Base-by-base conservation (phyloP, 2,113 vertebrate genomes). In the Anarrhichthys ocellatus region DNA sequence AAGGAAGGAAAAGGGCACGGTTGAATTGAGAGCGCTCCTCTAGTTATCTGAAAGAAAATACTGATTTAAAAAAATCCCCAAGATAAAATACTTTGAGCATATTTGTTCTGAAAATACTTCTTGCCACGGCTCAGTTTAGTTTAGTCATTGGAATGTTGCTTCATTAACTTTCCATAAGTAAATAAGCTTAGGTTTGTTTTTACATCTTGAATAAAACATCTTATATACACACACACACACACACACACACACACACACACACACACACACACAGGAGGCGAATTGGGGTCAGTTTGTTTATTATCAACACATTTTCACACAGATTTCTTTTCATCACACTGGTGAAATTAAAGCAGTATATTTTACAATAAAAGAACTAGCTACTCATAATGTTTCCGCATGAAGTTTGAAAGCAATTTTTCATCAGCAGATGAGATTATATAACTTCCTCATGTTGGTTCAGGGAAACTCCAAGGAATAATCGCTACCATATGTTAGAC, bases 131-230 rank as follows among this genome's bases (percentile, higher is more conserved):
- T 59, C 54, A 59, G 76, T 75, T 78, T 59, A 61, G 29, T 73
- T 76, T 50, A 66, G 36, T 63, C 22, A 6, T 3, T 74, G 88
- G 74, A 90, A 90, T 91, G 81, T 80, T 61, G 22, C 81, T 56
- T 83, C 54, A 84, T 88, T 84, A 85, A 78, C 52, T 85, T 78
- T 73, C 59, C 9, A 80, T 67, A 27, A 71, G 32, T 59, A 84
- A 75, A 80, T 85, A 78, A 81, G 42, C 59, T 82, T 27, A 42
- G 10, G 68, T 80, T 85, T 85, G 73, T 80, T 87, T 79, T 87
- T 27, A 29, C 0, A 78, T 73, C 64, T 78, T 29, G 20, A 58
- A 29, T 67, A 76, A 81, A 67, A 27, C 1, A 46, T 58, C 36
- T 73, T 6, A 22, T 24, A n/a, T n/a, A n/a, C n/a, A n/a, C 42